Evolutionary conservation across 2,797 vertebrate species (phyloP).

Genomic region (Antennarius maculatus): DNA sequence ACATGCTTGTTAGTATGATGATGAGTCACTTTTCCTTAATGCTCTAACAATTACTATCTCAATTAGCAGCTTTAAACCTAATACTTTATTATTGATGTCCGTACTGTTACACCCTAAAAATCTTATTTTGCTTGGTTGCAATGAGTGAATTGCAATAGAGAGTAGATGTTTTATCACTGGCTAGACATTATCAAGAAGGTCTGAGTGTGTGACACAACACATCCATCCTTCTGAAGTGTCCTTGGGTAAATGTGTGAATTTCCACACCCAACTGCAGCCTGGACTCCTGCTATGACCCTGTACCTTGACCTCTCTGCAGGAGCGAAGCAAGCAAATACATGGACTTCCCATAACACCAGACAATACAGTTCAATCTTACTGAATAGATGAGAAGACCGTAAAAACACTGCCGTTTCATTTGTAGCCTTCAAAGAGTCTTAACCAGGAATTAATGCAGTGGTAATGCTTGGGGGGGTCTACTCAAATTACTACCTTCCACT

Average conservation of each 20-base stretch:
- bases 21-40: slow-evolving; percentile 74
- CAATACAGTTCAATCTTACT: slow-evolving; percentile 51
- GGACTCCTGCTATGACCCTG: slow-evolving; percentile 50
- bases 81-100: slow-evolving; percentile 69
- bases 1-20: slow-evolving; percentile 74
- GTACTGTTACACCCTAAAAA: slow-evolving; percentile 40
- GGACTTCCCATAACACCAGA: slow-evolving; percentile 44
- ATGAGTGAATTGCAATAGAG: slow-evolving; percentile 33
- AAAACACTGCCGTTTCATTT: slow-evolving; percentile 57
- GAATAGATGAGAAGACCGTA: slow-evolving; percentile 49
- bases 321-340: slow-evolving; percentile 46
- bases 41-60: slow-evolving; percentile 76
- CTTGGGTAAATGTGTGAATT: slow-evolving; percentile 64
- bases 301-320: slow-evolving; percentile 62
- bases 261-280: slow-evolving; percentile 34
- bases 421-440: slow-evolving; percentile 59
- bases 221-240: slow-evolving; percentile 75
- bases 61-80: slow-evolving; percentile 71
- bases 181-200: slow-evolving; percentile 59
- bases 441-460: slow-evolving; percentile 72
- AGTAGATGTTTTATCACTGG: slow-evolving; percentile 36
- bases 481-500: slow-evolving; percentile 77
- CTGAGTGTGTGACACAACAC: slow-evolving; percentile 61
- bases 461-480: slow-evolving; percentile 65
- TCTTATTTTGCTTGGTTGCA: slow-evolving; percentile 26